phyloP scores from a whole-genome alignment of 64 coral and sea anemone species.

The Astreopora myriophthalma region DNA sequence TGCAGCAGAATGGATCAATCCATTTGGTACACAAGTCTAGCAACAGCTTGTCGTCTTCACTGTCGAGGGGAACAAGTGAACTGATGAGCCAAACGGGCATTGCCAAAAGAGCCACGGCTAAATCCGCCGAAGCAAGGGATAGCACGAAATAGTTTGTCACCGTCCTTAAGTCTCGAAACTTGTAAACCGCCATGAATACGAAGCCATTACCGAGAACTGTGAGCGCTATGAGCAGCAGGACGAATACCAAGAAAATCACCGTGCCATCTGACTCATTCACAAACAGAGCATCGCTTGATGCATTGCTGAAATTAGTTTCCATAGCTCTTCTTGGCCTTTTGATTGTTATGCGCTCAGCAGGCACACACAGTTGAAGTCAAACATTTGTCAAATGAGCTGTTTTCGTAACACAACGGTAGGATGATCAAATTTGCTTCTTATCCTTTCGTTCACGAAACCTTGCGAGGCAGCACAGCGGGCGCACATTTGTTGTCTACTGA shows the following conservation, averaged over 20 bases:
- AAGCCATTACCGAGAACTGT: constrained; percentile 75
- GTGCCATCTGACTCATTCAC: not conserved
- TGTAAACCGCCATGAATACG: constrained; percentile 81
- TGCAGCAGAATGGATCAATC: constrained; percentile 85
- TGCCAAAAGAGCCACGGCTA: constrained; percentile 78
- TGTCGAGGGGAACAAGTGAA: constrained; percentile 27
- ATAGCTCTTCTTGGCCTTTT: not conserved
- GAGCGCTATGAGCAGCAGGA: constrained; percentile 66
- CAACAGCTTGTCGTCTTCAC: not conserved
- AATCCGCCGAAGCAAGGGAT: constrained; percentile 77
- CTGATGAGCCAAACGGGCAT: constrained; percentile 80
- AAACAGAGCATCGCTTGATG: not conserved
- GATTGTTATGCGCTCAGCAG: not conserved
- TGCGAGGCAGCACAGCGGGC: no score
- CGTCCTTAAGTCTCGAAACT: constrained; percentile 79
- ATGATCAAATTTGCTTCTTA: not conserved
- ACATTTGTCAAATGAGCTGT: not conserved
- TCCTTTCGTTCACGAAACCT: not conserved
- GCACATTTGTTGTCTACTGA: not conserved
- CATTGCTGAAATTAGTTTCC: not conserved
- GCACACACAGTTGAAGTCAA: not conserved
- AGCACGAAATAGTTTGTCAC: constrained; percentile 91
- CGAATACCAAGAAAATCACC: constrained; percentile 48
- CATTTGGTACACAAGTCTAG: constrained; percentile 66
- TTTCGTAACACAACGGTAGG: not conserved